Conservation (phyloP, 2,113 vertebrate genomes). For the Petrocephalus zakoni region DNA sequence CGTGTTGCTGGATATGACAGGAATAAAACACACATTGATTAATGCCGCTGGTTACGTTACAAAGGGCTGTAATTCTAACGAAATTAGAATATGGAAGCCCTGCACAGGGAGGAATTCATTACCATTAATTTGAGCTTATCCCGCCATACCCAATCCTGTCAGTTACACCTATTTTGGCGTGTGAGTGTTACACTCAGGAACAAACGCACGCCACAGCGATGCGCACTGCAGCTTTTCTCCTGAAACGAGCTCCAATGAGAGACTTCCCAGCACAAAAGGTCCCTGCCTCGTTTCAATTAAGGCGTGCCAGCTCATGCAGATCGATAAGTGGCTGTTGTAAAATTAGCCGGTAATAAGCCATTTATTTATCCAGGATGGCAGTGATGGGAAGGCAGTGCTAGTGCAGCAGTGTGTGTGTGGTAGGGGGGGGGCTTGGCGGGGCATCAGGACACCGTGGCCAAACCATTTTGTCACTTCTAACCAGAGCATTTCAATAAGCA, state of each 20-base stretch:
- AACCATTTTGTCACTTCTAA: conserved; percentile 22
- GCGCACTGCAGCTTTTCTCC: neutral
- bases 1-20: neutral
- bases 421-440: neutral
- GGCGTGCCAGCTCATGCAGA: conserved; percentile 34
- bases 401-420: neutral
- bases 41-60: neutral
- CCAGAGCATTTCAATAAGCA: neutral
- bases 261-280: conserved; percentile 26
- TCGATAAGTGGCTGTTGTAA: conserved; percentile 38
- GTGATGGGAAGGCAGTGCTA: neutral
- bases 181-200: neutral
- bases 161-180: neutral
- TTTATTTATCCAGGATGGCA: conserved; percentile 34
- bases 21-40: neutral
- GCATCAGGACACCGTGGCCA: conserved; percentile 7
- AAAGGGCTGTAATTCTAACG: neutral
- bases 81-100: neutral
- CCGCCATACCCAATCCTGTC: neutral
- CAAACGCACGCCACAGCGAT: neutral
- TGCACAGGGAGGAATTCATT: neutral
- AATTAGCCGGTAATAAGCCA: conserved; percentile 39
- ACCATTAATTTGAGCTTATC: neutral
- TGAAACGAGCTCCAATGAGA: neutral
- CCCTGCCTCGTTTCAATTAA: conserved; percentile 36